Conservation (phyloP, 2,888 invertebrate species). For the Tipula vernalis region DNA sequence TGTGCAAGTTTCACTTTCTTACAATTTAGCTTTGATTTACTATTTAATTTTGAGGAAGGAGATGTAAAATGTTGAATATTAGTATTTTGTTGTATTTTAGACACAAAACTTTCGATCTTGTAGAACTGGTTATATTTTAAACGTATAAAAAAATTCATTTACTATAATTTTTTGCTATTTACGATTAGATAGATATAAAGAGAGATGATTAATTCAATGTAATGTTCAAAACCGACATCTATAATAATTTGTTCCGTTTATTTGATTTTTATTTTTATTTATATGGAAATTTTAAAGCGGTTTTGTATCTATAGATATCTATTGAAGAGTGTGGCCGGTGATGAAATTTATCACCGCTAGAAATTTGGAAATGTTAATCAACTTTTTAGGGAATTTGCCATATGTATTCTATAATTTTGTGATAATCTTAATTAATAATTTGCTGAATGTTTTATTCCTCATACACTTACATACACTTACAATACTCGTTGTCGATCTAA, state of each 20-base stretch:
- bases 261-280: neutral
- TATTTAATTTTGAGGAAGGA: neutral
- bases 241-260: neutral
- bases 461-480: too few species aligned
- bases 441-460: too few species aligned
- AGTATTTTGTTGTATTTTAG: neutral
- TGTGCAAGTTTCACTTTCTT: neutral
- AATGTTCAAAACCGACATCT: neutral
- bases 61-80: neutral
- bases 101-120: neutral
- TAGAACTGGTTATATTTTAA: neutral
- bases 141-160: neutral
- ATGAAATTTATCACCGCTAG: too few species aligned
- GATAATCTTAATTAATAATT: too few species aligned
- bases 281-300: too few species aligned
- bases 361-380: too few species aligned
- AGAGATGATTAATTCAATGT: neutral
- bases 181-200: neutral
- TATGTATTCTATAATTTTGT: too few species aligned
- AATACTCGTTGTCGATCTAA: too few species aligned
- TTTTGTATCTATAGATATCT: too few species aligned
- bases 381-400: too few species aligned
- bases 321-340: too few species aligned
- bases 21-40: neutral
- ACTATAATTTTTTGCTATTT: neutral